phyloP scores from a whole-genome alignment of 64 coral and sea anemone species.

The Dendrophyllia cribrosa region DNA sequence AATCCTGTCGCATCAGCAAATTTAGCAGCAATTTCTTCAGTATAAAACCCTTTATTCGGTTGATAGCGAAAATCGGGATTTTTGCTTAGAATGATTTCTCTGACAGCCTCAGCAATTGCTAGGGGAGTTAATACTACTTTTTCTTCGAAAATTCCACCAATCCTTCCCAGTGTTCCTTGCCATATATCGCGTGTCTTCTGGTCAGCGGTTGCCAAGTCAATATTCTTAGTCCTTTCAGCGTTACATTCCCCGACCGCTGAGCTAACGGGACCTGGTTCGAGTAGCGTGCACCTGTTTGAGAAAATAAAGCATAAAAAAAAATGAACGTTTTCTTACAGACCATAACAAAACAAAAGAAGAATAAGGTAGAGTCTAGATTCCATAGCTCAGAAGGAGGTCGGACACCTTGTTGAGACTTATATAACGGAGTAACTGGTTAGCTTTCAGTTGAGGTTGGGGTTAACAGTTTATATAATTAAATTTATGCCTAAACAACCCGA shows the following conservation, averaged over 20 bases:
- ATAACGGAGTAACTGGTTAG: too few relatives aligned
- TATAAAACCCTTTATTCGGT: background rate
- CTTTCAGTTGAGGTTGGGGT: too few relatives aligned
- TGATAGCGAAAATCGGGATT: background rate
- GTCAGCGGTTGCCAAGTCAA: slow-evolving; percentile 19
- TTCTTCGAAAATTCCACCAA: background rate
- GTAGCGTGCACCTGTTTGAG: slow-evolving; percentile 1
- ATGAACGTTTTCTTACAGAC: background rate
- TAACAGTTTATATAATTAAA: too few relatives aligned
- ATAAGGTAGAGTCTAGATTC: too few relatives aligned
- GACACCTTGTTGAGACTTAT: too few relatives aligned
- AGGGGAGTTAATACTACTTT: background rate
- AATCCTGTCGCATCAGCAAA: background rate
- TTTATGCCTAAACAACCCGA: too few relatives aligned
- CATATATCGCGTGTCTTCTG: slow-evolving; percentile 12
- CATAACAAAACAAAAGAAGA: background rate
- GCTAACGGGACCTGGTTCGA: slow-evolving; percentile 7
- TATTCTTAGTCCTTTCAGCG: slow-evolving; percentile 3
- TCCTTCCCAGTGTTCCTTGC: background rate
- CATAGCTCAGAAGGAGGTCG: too few relatives aligned
- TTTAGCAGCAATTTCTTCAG: background rate
- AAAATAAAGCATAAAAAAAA: background rate
- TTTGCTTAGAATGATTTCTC: background rate
- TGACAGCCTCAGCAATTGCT: slow-evolving; percentile 1
- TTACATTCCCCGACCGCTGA: background rate